Percentiles rank a stretch among this genome's conserved stretches.
Conservation (phyloP, 2,888 invertebrate genomes). For the Ceratothoa steindachneri region DNA sequence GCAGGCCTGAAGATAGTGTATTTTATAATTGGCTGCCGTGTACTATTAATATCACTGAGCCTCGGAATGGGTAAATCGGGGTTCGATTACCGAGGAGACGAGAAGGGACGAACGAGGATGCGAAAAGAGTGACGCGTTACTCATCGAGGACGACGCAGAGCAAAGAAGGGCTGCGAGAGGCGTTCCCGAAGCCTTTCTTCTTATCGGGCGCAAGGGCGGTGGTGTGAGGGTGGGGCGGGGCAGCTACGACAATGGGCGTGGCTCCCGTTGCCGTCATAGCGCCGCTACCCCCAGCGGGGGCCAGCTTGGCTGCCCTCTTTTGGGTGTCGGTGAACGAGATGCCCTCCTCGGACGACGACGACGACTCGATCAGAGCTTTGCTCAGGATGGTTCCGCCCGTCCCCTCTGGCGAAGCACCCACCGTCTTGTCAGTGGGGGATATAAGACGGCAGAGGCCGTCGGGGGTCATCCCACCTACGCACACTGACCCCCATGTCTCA, state of each 20-base stretch:
- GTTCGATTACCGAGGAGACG: no score
- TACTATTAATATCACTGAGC: no score
- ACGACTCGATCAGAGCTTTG: background rate
- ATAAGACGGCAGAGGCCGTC: conserved; percentile 2
- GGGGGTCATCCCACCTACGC: conserved; percentile 28
- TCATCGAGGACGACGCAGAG: conserved; percentile 43
- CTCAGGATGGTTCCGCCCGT: background rate
- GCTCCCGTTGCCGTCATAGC: background rate
- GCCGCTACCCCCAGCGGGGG: no score
- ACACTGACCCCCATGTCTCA: conserved; percentile 27
- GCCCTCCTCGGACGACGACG: background rate
- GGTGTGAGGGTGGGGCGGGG: background rate
- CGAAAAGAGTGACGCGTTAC: no score
- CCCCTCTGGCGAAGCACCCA: no score
- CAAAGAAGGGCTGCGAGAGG: conserved; percentile 25
- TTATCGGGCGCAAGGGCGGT: background rate
- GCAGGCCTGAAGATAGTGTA: no score
- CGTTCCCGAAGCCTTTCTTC: background rate
- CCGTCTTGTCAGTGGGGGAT: background rate
- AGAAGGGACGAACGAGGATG: no score
- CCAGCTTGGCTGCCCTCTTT: background rate
- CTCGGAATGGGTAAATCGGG: no score
- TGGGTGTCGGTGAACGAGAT: no score
- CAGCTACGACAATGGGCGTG: background rate
- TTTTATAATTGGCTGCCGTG: no score